Conservation (phyloP, 2,113 vertebrate species). For the Pardalotus punctatus region DNA sequence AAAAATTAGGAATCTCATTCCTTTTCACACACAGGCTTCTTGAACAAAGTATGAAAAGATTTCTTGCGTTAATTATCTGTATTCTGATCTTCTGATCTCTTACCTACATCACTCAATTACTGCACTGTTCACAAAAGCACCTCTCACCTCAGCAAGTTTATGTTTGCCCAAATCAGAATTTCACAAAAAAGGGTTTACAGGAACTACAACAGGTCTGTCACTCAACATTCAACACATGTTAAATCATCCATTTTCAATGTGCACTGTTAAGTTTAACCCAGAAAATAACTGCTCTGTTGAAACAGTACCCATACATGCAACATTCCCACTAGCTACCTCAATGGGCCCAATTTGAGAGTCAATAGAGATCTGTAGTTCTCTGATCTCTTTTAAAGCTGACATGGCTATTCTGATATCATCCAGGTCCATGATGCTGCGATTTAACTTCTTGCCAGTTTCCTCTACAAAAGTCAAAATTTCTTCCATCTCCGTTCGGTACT, state of each 20-base stretch:
- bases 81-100: not conserved
- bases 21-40: not conserved
- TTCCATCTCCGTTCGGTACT: constrained; percentile 90
- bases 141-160: not conserved
- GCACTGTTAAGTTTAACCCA: not conserved
- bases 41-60: not conserved
- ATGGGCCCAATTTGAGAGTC: constrained; percentile 90
- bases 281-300: not conserved
- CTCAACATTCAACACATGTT: not conserved
- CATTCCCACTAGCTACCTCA: constrained; percentile 79
- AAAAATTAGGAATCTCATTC: not conserved
- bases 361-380: constrained; percentile 84
- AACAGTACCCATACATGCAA: not conserved
- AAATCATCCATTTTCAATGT: not conserved
- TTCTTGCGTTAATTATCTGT: not conserved
- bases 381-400: constrained; percentile 88
- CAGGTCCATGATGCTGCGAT: constrained; percentile 85
- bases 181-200: not conserved
- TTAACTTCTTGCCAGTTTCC: constrained; percentile 89
- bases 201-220: not conserved
- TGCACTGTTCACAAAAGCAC: not conserved
- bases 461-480: constrained; percentile 86
- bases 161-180: not conserved
- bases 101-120: not conserved
- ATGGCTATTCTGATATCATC: constrained; percentile 92